phyloP scores from a whole-genome alignment of 2,888 invertebrate genomes.

The Drosophila koepferae region DNA sequence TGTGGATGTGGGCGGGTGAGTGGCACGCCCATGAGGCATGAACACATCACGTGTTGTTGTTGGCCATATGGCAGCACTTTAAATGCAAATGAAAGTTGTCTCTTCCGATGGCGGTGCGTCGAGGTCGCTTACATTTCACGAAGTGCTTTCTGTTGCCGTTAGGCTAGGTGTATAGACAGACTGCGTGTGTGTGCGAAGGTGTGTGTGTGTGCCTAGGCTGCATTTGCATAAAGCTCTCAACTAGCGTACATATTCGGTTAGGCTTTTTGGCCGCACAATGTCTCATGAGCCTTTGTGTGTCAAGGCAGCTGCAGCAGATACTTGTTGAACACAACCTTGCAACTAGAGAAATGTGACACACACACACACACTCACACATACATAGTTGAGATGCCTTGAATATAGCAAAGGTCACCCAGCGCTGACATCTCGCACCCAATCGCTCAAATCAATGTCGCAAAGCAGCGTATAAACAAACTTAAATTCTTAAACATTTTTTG shows the following conservation, averaged over 20 bases:
- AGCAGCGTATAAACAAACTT: slow-evolving; percentile 46
- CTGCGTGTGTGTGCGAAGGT: neutral
- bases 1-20: neutral
- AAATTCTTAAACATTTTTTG: slow-evolving; percentile 52
- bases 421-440: slow-evolving; percentile 34
- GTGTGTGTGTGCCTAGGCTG: slow-evolving; percentile 22
- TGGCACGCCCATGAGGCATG: slow-evolving; percentile 49
- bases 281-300: slow-evolving; percentile 69
- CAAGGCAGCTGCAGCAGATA: slow-evolving; percentile 70
- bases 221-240: slow-evolving; percentile 75
- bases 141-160: slow-evolving; percentile 59
- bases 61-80: slow-evolving; percentile 78
- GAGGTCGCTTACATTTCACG: slow-evolving; percentile 75
- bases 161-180: slow-evolving; percentile 1
- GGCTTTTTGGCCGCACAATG: slow-evolving; percentile 71
- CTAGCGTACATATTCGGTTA: slow-evolving; percentile 73
- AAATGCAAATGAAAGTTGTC: slow-evolving; percentile 78
- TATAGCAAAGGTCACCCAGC: slow-evolving; percentile 52
- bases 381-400: slow-evolving; percentile 54
- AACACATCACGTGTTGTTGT: slow-evolving; percentile 47
- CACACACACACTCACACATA: slow-evolving; percentile 14
- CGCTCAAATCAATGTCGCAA: slow-evolving; percentile 56
- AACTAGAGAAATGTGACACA: slow-evolving; percentile 42
- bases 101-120: slow-evolving; percentile 63
- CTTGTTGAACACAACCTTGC: slow-evolving; percentile 74